Percentiles rank a stretch among this genome's conserved stretches.
Conservation (phyloP, 1,140 invertebrate species). For the Nephila pilipes region DNA sequence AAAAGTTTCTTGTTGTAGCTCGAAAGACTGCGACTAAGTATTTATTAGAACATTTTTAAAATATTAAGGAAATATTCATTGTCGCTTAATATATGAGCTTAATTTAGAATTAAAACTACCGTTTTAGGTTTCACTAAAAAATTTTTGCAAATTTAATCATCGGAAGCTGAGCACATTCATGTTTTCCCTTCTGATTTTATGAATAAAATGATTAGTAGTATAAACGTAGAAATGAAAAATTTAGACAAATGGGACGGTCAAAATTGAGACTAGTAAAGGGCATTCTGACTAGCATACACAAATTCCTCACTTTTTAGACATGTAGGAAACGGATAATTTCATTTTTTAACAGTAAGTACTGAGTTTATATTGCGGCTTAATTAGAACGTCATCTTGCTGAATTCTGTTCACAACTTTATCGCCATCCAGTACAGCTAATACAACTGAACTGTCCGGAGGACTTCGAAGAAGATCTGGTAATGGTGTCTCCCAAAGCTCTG, state of each 20-base stretch:
- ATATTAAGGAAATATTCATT: no score
- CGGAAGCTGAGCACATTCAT: neutral
- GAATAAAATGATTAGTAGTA: neutral
- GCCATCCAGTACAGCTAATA: slow-evolving; percentile 77
- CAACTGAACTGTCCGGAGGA: slow-evolving; percentile 70
- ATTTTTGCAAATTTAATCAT: no score
- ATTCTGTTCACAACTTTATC: slow-evolving; percentile 75
- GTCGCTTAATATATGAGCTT: no score
- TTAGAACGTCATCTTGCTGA: slow-evolving; percentile 65
- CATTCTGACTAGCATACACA: slow-evolving; percentile 45
- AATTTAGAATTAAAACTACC: no score
- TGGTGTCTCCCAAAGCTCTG: slow-evolving; percentile 54
- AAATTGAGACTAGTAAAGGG: slow-evolving; percentile 59
- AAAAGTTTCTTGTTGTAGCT: no score
- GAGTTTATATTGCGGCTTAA: slow-evolving; percentile 72
- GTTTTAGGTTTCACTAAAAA: no score
- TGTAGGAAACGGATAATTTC: neutral
- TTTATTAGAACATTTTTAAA: no score
- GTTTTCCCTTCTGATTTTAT: neutral
- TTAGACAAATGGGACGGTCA: slow-evolving; percentile 35
- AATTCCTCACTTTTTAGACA: neutral
- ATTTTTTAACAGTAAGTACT: slow-evolving; percentile 78
- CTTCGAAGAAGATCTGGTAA: slow-evolving; percentile 65
- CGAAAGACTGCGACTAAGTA: no score
- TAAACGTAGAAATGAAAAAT: neutral